Conservation (phyloP, 1,140 invertebrate species). For the Lutraria rhynchaena region DNA sequence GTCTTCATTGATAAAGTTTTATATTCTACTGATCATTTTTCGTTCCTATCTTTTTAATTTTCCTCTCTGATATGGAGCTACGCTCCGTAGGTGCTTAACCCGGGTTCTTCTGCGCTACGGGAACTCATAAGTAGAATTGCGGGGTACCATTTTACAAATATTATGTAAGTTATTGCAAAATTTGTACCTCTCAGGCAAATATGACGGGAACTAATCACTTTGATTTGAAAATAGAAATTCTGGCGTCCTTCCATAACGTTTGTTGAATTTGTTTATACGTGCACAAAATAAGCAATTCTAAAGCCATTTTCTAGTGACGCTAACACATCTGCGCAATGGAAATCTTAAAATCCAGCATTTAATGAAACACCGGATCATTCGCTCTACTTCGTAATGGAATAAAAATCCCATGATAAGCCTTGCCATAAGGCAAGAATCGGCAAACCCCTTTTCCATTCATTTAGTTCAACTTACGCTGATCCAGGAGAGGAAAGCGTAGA, state of each 20-base stretch:
- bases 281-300: slow-evolving; percentile 10
- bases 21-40: slow-evolving; percentile 31
- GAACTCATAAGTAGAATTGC: slow-evolving; percentile 15
- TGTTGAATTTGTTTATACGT: slow-evolving; percentile 31
- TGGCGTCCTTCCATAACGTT: slow-evolving; percentile 30
- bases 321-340: background rate
- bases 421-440: slow-evolving; percentile 5
- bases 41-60: slow-evolving; percentile 10
- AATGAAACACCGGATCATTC: slow-evolving; percentile 7
- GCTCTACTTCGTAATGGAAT: slow-evolving; percentile 6
- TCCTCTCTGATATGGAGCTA: background rate
- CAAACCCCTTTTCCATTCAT: slow-evolving; percentile 26
- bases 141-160: slow-evolving; percentile 22
- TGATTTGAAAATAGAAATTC: slow-evolving; percentile 28
- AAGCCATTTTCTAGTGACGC: slow-evolving; percentile 28
- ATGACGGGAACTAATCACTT: slow-evolving; percentile 32
- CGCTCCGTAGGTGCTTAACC: slow-evolving; percentile 10
- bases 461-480: background rate
- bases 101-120: slow-evolving; percentile 4
- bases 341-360: background rate
- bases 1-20: slow-evolving; percentile 14
- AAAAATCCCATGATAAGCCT: slow-evolving; percentile 24
- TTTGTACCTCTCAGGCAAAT: slow-evolving; percentile 30
- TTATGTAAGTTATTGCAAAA: slow-evolving; percentile 32
- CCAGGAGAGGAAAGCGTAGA: too few relatives aligned